A percentile compares a stretch with the other conserved stretches of the same genome.
These are phyloP conservation scores for Tolypeutes matacus DNA, from an alignment of 2,797 vertebrate species.

Conservation along the genomic window DNA sequence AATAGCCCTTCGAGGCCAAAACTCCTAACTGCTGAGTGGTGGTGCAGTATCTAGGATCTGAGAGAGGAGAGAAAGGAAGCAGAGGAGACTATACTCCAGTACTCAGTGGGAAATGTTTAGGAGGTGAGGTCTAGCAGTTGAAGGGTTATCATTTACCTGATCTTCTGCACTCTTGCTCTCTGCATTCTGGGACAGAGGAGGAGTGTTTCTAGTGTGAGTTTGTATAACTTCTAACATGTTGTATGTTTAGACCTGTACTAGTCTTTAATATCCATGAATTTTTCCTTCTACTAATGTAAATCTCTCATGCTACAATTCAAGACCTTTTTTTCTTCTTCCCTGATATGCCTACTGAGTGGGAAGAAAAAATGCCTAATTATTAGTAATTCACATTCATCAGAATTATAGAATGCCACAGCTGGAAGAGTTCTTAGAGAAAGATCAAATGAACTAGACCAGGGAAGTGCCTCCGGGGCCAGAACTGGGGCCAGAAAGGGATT, in stretches of 20 bases:
- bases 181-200: background rate
- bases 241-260: background rate
- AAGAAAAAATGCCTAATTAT: background rate
- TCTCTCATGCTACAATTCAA: slow-evolving; percentile 5
- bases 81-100: rapidly evolving
- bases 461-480: background rate
- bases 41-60: background rate
- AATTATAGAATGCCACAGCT: slow-evolving; percentile 54
- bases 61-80: background rate
- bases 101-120: background rate
- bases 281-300: slow-evolving; percentile 9
- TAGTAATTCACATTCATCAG: slow-evolving; percentile 57
- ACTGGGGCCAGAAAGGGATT: background rate
- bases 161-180: background rate
- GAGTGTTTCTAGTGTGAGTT: background rate
- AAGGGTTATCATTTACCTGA: background rate
- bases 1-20: background rate
- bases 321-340: background rate
- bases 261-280: background rate
- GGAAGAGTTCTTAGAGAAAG: slow-evolving; percentile 60
- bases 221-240: background rate
- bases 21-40: background rate
- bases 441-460: slow-evolving; percentile 8
- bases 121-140: background rate
- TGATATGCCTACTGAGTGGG: background rate